Percentiles rank a stretch among this genome's conserved stretches.
These are phyloP conservation scores for Phymastichus coffea DNA, from an alignment of 1,140 invertebrate genomes.

Conservation along the genomic window DNA sequence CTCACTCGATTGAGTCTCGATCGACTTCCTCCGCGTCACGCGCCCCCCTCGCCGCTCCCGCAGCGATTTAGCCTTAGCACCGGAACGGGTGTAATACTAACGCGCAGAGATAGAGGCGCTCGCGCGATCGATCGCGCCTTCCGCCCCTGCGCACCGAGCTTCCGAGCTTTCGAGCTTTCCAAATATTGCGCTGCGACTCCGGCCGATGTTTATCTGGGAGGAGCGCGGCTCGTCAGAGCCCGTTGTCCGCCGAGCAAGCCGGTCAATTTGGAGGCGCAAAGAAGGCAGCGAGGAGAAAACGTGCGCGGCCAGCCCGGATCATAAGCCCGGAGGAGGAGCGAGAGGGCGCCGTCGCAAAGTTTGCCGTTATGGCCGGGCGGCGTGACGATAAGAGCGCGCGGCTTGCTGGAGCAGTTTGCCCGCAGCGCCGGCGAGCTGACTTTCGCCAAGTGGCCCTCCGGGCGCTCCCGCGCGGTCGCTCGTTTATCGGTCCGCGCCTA, in stretches of 20 bases:
- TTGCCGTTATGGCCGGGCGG: constrained; percentile 5
- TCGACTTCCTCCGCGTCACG: neutral
- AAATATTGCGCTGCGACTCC: no score
- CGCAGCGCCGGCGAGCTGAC: neutral
- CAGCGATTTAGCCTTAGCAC: constrained; percentile 13
- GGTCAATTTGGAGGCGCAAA: no score
- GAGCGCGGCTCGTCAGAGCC: no score
- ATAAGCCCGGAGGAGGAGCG: neutral
- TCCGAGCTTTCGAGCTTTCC: no score
- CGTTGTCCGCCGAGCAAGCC: no score
- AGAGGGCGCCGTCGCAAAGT: constrained; percentile 12
- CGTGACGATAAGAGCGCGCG: constrained; percentile 15
- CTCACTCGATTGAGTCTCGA: constrained; percentile 25
- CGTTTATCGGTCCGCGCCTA: no score
- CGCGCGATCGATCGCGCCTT: constrained; percentile 10
- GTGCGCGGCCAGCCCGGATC: no score
- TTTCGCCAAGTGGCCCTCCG: neutral
- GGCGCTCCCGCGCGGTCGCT: no score
- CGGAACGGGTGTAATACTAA: constrained; percentile 13
- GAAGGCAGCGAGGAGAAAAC: no score
- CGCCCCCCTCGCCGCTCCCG: neutral
- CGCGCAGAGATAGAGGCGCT: neutral
- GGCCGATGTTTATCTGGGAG: no score
- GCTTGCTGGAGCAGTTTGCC: constrained; percentile 3
- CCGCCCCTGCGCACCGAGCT: no score